Base-by-base conservation (phyloP, 2,113 vertebrate genomes). In the Trogon melanurus region DNA sequence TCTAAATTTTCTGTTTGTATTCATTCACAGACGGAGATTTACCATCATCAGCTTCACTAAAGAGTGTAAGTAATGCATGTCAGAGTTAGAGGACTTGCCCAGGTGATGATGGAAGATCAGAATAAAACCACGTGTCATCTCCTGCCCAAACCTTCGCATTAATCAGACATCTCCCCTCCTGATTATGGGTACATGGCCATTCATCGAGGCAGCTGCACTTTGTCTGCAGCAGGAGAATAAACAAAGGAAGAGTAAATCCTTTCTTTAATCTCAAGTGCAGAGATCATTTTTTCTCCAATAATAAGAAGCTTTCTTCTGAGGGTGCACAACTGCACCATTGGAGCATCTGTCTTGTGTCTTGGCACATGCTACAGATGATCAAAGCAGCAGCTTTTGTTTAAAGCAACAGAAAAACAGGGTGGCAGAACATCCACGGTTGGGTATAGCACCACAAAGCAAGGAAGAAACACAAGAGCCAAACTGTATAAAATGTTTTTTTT, bases 321-420 rank as follows among this genome's bases (percentile, higher is more conserved):
- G 8, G 6, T 73, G 61, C 51, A 65, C 36, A 80, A 60, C 60
- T 50, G 60, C 8, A 79, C 23, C 36, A 45, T 51, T 81, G 66
- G 29, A 89, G 29, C 62, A 78, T 41, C 67, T 72, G 48, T 67
- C 67, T 93, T 88, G 38, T 82, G 65, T 82, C 74, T 83, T 92
- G 87, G 41, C 66, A 70, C 48, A 71, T 25, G 44, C 51, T 80
- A 65, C 71, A 85, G 29, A 51, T 56, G 79, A 95, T 94, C 69
- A 92, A 91, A 89, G 65, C 47, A 79, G 25, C 80, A 95, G 50
- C 36, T 89, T 96, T 94, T 69, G n/a, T 91, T 96, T 76, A 91
- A 93, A 89, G 62, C 80, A 89, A 62, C 61, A 94, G 30, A 92
- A 91, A 93, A 91, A 54, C n/a, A 73, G 41, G 11, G 75, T 74